Conservation (phyloP, 1,140 invertebrate species). For the Heterodera carotae region DNA sequence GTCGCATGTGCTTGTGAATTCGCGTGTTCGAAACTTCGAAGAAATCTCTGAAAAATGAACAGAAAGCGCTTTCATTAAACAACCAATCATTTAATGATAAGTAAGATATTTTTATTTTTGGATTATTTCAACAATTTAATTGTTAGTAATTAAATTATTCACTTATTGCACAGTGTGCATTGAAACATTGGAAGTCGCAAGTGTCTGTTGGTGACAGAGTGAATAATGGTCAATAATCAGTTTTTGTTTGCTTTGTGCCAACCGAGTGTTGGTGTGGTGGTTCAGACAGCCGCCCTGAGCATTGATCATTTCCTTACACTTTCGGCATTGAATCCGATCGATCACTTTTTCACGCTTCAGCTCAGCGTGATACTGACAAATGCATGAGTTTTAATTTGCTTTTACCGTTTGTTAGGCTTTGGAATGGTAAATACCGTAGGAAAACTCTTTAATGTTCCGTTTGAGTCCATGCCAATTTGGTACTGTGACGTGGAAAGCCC, state of each 20-base stretch:
- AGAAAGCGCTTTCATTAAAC: too few relatives aligned
- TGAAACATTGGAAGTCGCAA: slow-evolving; percentile 35
- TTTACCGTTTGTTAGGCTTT: too few relatives aligned
- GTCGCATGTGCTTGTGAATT: slow-evolving; percentile 32
- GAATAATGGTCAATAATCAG: neutral
- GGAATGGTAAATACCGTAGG: neutral
- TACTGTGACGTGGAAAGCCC: slow-evolving; percentile 9
- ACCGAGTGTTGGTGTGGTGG: slow-evolving; percentile 40
- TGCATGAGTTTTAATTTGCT: neutral
- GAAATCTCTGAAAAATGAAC: slow-evolving; percentile 32
- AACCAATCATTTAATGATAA: too few relatives aligned
- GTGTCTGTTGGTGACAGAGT: slow-evolving; percentile 24
- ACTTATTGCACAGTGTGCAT: slow-evolving; percentile 35
- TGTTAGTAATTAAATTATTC: neutral
- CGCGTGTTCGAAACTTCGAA: slow-evolving; percentile 33
- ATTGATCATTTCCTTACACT: slow-evolving; percentile 38
- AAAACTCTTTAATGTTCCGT: neutral
- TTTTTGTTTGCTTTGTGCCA: neutral
- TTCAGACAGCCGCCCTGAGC: slow-evolving; percentile 33
- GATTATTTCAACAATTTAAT: too few relatives aligned
- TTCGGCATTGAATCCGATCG: slow-evolving; percentile 35
- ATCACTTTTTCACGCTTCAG: slow-evolving; percentile 26
- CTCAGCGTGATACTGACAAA: neutral
- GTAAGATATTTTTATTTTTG: too few relatives aligned
- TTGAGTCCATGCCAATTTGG: neutral